These are phyloP conservation scores for Nymphalis polychloros DNA, from an alignment of 2,888 invertebrate genomes.

Conservation along the genomic window DNA sequence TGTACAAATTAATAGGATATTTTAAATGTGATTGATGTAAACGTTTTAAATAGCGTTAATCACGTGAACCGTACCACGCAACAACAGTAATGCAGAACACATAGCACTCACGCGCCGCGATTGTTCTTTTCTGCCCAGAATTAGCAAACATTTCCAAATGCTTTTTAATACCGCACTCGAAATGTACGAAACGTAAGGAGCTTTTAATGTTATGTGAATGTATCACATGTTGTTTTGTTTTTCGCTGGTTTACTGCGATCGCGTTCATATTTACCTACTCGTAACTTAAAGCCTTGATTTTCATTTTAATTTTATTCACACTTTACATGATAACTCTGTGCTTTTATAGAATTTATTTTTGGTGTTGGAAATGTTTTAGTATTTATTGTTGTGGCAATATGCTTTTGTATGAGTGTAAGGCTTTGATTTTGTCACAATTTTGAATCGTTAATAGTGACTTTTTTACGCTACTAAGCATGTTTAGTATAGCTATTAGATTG, in stretches of 20 bases:
- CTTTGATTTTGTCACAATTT: too few relatives aligned
- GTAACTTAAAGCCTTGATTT: constrained; percentile 16
- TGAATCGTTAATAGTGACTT: too few relatives aligned
- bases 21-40: not conserved
- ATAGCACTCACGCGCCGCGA: constrained; percentile 66
- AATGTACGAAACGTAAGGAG: constrained; percentile 49
- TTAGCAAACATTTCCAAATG: constrained; percentile 75
- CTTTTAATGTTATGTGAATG: constrained; percentile 41
- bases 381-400: too few relatives aligned
- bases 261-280: constrained; percentile 23
- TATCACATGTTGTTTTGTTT: constrained; percentile 32
- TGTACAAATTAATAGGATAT: too few relatives aligned
- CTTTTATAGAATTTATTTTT: not conserved
- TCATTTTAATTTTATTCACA: constrained; percentile 8
- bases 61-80: constrained; percentile 41
- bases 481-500: too few relatives aligned
- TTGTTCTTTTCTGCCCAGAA: constrained; percentile 74
- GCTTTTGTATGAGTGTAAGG: too few relatives aligned
- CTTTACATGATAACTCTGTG: not conserved
- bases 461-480: too few relatives aligned
- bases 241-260: constrained; percentile 16
- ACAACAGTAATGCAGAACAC: constrained; percentile 64
- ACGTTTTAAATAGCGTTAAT: not conserved
- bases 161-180: constrained; percentile 70
- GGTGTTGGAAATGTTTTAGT: not conserved